Conservation (phyloP, 2,888 invertebrate genomes). For the Spicauda simplicius region DNA sequence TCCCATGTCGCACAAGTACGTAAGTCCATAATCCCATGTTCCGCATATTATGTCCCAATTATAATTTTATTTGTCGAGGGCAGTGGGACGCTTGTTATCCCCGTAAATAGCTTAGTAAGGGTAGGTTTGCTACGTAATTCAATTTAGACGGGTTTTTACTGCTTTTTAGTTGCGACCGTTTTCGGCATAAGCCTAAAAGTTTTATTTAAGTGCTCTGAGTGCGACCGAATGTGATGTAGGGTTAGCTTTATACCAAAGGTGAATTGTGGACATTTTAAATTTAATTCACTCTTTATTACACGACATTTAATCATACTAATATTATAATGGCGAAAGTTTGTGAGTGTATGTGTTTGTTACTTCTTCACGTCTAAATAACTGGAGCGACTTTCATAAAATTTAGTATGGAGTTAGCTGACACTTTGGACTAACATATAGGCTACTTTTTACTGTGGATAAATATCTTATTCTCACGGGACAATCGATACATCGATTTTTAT, state of each 20-base stretch:
- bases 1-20: constrained; percentile 7
- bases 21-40: constrained; percentile 58
- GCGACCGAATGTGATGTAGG: constrained; percentile 43
- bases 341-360: too few relatives aligned
- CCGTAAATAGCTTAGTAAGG: constrained; percentile 76
- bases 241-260: constrained; percentile 36
- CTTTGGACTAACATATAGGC: too few relatives aligned
- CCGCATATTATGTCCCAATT: constrained; percentile 76
- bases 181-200: constrained; percentile 28
- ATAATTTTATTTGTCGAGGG: constrained; percentile 69
- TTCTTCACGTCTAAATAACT: too few relatives aligned
- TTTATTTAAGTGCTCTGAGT: constrained; percentile 21
- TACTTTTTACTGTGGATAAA: too few relatives aligned
- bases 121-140: constrained; percentile 70
- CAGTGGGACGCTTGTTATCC: constrained; percentile 67
- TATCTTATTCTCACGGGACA: too few relatives aligned
- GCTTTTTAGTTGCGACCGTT: constrained; percentile 44
- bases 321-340: too few relatives aligned
- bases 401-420: too few relatives aligned
- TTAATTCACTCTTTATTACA: not conserved
- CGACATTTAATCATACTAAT: too few relatives aligned
- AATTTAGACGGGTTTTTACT: constrained; percentile 58
- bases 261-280: not conserved
- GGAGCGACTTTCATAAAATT: too few relatives aligned
- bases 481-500: too few relatives aligned